phyloP scores from a whole-genome alignment of 2,797 vertebrate species.

The Sparus aurata region DNA sequence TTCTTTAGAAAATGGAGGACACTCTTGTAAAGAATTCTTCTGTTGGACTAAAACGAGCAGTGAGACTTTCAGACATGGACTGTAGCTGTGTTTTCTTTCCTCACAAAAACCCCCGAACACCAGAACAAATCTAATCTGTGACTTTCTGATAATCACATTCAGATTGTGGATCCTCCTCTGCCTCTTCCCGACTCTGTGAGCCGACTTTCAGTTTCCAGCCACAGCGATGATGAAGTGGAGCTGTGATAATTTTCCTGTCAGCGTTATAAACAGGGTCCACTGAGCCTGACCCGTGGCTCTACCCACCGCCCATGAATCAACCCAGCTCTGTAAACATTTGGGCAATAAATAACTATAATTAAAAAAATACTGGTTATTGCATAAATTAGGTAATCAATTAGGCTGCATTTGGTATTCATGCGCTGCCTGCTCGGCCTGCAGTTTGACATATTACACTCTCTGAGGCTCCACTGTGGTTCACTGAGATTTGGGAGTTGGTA shows the following conservation, averaged over 20 bases:
- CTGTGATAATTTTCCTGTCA: conserved; percentile 71
- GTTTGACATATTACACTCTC: conserved; percentile 83
- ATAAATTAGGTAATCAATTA: conserved; percentile 89
- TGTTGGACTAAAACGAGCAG: not conserved
- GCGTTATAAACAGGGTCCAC: conserved; percentile 71
- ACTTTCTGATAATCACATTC: not conserved
- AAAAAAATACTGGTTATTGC: conserved; percentile 82
- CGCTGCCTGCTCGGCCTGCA: conserved; percentile 78
- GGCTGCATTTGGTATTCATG: conserved; percentile 85
- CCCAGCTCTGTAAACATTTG: conserved; percentile 72
- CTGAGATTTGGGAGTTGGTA: conserved; percentile 47
- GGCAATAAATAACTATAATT: conserved; percentile 83
- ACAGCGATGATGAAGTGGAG: conserved; percentile 65
- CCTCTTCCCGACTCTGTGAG: not conserved
- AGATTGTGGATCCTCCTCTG: not conserved
- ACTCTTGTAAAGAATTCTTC: not conserved
- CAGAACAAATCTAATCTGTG: not conserved
- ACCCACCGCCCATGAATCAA: conserved; percentile 78
- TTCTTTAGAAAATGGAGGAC: not conserved
- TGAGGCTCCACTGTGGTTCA: conserved; percentile 51
- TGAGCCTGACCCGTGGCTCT: conserved; percentile 70
- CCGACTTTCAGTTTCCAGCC: not conserved
- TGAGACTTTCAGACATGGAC: too few relatives aligned
- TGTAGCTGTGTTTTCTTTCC: too few relatives aligned
- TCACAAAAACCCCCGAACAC: not conserved